phyloP scores from a whole-genome alignment of 2,113 vertebrate genomes.

The Pycnonotus jocosus region DNA sequence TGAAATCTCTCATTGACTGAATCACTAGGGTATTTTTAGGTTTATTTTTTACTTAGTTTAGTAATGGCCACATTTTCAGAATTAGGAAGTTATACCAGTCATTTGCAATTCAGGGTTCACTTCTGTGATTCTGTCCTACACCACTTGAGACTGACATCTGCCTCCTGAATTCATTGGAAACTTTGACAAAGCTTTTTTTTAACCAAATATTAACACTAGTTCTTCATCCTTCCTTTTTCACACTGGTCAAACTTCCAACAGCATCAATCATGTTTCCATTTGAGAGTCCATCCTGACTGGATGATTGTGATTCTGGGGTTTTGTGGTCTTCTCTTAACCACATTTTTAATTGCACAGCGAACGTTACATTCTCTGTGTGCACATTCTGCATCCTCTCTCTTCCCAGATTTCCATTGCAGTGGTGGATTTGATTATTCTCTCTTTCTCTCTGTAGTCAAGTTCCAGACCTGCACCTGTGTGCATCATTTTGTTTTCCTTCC shows the following conservation, averaged over 20 bases:
- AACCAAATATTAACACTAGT: not conserved
- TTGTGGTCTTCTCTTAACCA: not conserved
- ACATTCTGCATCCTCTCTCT: not conserved
- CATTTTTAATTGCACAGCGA: not conserved
- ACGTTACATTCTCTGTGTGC: not conserved
- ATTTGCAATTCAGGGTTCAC: not conserved
- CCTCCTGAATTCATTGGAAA: not conserved
- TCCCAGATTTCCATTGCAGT: not conserved
- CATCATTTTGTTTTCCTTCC: not conserved
- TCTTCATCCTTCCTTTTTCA: not conserved
- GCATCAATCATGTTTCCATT: not conserved
- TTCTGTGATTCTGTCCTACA: not conserved
- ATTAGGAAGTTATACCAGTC: not conserved
- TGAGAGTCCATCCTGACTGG: not conserved
- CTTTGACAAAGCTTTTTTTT: not conserved
- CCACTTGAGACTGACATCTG: not conserved
- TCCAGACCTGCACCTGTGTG: not conserved
- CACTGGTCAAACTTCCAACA: fast-evolving
- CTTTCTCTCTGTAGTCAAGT: not conserved
- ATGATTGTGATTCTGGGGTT: fast-evolving
- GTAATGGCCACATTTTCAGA: not conserved
- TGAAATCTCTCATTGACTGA: not conserved
- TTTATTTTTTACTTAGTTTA: not conserved
- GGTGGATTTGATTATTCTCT: not conserved
- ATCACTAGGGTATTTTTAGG: not conserved